Evolutionary conservation across 2,888 invertebrate genomes (phyloP).

Genomic region (Microctonus aethiopoides): DNA sequence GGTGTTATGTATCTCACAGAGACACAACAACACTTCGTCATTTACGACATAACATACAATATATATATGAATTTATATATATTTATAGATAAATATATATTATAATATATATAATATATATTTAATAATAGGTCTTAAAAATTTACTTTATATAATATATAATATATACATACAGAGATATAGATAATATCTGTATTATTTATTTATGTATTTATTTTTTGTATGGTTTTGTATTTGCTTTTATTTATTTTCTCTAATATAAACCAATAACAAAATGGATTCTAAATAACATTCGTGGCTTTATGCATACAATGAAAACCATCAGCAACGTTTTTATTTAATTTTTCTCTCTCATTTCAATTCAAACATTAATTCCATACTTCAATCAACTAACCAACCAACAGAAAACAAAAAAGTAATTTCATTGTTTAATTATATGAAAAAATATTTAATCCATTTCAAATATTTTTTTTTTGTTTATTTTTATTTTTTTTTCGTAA

Average conservation of each 20-base stretch:
- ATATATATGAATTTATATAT: conserved; percentile 57
- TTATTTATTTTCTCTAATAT: conserved; percentile 39
- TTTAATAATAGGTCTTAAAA: conserved; percentile 52
- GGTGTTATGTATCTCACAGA: conserved; percentile 62
- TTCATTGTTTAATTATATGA: background rate
- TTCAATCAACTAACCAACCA: background rate
- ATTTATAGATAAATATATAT: conserved; percentile 44
- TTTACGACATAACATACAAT: conserved; percentile 65
- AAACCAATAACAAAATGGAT: conserved; percentile 61
- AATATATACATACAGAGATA: conserved; percentile 52
- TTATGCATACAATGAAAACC: conserved; percentile 64
- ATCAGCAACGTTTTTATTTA: conserved; percentile 57
- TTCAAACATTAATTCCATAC: conserved; percentile 44
- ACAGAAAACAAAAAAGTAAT: background rate
- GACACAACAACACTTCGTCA: conserved; percentile 62
- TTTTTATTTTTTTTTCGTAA: conserved; percentile 38
- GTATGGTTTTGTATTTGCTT: conserved; percentile 15
- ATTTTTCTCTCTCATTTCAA: conserved; percentile 50
- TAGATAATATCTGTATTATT: conserved; percentile 58
- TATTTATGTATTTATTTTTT: conserved; percentile 46
- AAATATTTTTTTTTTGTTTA: conserved; percentile 25
- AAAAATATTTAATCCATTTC: conserved; percentile 19
- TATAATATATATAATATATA: conserved; percentile 36
- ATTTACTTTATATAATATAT: conserved; percentile 54
- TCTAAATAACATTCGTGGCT: conserved; percentile 66